A percentile compares a stretch with the other conserved stretches of the same genome.
Conservation (phyloP, 2,113 vertebrate genomes). For the Tinamus guttatus region DNA sequence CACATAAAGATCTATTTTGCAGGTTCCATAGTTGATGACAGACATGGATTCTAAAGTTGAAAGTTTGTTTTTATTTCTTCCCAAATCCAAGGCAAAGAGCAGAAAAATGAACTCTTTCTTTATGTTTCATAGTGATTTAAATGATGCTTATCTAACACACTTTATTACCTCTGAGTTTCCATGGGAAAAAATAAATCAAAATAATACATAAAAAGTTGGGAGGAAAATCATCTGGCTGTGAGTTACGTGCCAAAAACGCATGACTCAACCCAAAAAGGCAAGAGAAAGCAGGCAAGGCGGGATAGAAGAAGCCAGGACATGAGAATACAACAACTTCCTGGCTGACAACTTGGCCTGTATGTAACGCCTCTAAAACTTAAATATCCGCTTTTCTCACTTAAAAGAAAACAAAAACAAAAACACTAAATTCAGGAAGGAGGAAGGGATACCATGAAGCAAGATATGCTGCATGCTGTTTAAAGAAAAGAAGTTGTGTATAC, state of each 20-base stretch:
- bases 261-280: neutral
- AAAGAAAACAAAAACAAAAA: neutral
- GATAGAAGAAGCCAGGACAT: neutral
- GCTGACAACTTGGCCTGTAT: neutral
- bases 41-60: neutral
- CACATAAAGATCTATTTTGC: neutral
- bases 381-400: neutral
- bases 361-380: neutral
- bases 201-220: neutral
- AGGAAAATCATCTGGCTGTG: neutral
- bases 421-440: accelerated
- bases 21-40: neutral
- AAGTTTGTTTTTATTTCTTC: neutral
- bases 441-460: neutral
- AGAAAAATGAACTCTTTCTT: neutral
- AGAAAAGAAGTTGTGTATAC: neutral
- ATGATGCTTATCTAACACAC: neutral
- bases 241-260: neutral
- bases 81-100: neutral
- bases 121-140: neutral
- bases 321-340: neutral
- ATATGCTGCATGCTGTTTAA: neutral
- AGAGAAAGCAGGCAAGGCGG: neutral
- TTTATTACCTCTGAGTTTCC: neutral
- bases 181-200: neutral